phyloP scores from a whole-genome alignment of 2,797 vertebrate genomes.

The Enteromius mattozi region DNA sequence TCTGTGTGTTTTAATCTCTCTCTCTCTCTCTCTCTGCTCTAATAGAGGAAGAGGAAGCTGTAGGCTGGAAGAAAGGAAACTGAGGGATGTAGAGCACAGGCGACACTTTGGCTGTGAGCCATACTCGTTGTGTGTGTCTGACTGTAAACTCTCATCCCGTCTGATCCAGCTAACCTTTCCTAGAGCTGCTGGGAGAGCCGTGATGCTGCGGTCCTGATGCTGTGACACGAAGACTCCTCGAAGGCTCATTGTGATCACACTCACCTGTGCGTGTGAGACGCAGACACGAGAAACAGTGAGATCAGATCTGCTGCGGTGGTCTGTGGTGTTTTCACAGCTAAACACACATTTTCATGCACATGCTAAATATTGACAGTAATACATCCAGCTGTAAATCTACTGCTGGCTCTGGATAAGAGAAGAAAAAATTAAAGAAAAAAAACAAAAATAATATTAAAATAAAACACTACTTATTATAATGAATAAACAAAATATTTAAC shows the following conservation, averaged over 20 bases:
- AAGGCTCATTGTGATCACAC: constrained; percentile 30
- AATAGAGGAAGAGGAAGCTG: neutral
- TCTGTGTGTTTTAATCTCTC: neutral
- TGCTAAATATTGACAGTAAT: constrained; percentile 8
- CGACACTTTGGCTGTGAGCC: constrained; percentile 1
- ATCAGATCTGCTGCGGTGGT: constrained; percentile 11
- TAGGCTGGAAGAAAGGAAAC: neutral
- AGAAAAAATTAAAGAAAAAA: neutral
- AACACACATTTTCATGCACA: neutral
- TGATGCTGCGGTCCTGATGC: constrained; percentile 26
- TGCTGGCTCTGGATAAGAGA: too few relatives aligned
- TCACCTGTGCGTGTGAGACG: constrained; percentile 28
- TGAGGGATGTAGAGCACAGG: neutral
- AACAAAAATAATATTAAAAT: neutral
- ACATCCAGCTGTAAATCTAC: neutral
- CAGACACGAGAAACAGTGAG: neutral
- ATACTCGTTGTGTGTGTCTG: neutral
- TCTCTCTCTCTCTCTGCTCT: neutral
- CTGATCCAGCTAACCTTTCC: neutral
- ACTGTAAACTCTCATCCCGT: neutral
- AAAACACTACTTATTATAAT: neutral
- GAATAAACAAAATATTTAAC: neutral
- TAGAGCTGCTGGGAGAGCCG: neutral
- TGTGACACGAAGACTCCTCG: neutral
- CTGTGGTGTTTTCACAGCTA: constrained; percentile 30